Percentiles rank a stretch among this genome's conserved stretches.
Evolutionary conservation across 2,797 vertebrate genomes (phyloP).

Genomic region (Macropodus opercularis): DNA sequence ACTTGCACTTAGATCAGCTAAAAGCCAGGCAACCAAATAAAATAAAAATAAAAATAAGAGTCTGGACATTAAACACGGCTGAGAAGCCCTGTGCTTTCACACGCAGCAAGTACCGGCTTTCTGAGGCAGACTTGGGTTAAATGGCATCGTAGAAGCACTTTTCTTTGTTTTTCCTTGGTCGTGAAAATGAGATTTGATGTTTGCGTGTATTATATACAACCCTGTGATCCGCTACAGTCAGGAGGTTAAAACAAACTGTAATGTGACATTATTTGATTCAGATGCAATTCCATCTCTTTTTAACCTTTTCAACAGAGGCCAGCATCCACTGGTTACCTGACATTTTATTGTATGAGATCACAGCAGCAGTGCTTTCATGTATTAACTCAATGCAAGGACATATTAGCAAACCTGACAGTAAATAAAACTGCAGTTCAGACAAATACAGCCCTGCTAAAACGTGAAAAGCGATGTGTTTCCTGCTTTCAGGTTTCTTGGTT

Average conservation of each 20-base stretch:
- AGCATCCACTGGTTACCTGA: neutral
- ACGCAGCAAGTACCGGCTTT: conserved; percentile 39
- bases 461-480: neutral
- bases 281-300: conserved; percentile 1
- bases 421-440: neutral
- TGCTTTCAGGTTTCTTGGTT: conserved; percentile 42
- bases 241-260: conserved; percentile 12
- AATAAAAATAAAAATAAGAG: too few relatives aligned
- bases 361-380: conserved; percentile 4
- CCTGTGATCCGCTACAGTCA: neutral
- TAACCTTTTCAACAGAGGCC: conserved; percentile 1
- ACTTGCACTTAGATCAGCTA: conserved; percentile 54
- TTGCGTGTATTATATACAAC: neutral
- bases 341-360: conserved; percentile 3
- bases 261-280: neutral
- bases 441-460: neutral
- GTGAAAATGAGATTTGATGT: conserved; percentile 14
- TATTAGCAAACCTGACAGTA: neutral
- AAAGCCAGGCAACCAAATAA: conserved; percentile 25
- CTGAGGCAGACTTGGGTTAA: conserved; percentile 32
- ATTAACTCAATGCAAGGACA: neutral
- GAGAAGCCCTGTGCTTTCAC: conserved; percentile 42
- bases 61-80: conserved; percentile 40
- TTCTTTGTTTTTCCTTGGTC: conserved; percentile 14
- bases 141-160: conserved; percentile 13